These are phyloP conservation scores for Drosophila arizonae DNA, from an alignment of 1,140 invertebrate genomes.

Conservation along the genomic window DNA sequence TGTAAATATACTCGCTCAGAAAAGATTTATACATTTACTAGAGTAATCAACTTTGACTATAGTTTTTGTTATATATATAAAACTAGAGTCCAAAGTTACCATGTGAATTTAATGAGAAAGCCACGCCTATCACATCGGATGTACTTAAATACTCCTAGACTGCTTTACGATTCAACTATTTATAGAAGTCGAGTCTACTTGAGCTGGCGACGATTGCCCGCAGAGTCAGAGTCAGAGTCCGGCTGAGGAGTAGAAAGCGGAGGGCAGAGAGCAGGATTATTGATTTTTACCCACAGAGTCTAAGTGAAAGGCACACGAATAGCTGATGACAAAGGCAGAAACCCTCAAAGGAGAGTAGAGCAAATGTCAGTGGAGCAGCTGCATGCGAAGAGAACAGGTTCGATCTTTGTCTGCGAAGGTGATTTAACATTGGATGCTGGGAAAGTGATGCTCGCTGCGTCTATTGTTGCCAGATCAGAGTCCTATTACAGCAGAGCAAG, in stretches of 20 bases:
- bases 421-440: slow-evolving; percentile 56
- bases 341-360: background rate
- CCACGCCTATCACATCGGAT: background rate
- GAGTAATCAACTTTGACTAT: too few relatives aligned
- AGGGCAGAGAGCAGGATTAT: background rate
- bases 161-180: background rate
- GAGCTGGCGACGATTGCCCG: slow-evolving; percentile 11
- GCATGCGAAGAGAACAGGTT: slow-evolving; percentile 26
- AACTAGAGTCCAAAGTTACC: background rate
- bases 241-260: background rate
- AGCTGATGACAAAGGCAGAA: background rate
- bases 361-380: slow-evolving; percentile 6
- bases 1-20: too few relatives aligned
- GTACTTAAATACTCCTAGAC: background rate
- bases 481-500: slow-evolving; percentile 72
- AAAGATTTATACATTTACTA: too few relatives aligned
- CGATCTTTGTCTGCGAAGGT: slow-evolving; percentile 34
- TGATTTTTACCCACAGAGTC: slow-evolving; percentile 3
- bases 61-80: too few relatives aligned
- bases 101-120: background rate
- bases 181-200: background rate
- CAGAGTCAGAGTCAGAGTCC: background rate
- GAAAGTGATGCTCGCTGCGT: slow-evolving; percentile 48
- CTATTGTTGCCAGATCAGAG: slow-evolving; percentile 68
- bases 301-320: background rate